These are phyloP conservation scores for Carassius gibelio DNA, from an alignment of 2,113 vertebrate genomes.

Conservation along the genomic window DNA sequence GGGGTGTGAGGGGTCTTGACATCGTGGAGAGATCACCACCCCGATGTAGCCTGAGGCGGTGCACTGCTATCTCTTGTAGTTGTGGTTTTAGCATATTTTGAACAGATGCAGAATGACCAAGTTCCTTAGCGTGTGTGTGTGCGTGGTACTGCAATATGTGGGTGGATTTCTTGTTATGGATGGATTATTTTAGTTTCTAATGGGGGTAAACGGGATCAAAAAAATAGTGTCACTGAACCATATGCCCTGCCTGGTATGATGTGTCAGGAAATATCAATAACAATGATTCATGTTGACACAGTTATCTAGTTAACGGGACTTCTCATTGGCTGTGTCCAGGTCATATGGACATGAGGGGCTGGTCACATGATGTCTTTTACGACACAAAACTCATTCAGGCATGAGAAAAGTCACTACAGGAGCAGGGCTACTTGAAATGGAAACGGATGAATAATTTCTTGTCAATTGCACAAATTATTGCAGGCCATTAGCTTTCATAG, in stretches of 20 bases:
- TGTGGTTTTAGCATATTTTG: conserved; percentile 21
- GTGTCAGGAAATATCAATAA: conserved; percentile 44
- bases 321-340: conserved; percentile 4
- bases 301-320: conserved; percentile 30
- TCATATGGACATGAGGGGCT: conserved; percentile 46
- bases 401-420: conserved; percentile 44
- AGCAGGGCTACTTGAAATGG: conserved; percentile 33
- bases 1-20: conserved; percentile 50
- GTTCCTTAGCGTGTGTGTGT: background rate
- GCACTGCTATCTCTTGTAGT: background rate
- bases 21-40: conserved; percentile 47
- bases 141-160: conserved; percentile 2
- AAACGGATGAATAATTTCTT: conserved; percentile 9
- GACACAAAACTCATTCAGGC: conserved; percentile 36
- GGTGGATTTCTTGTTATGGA: background rate
- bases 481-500: background rate
- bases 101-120: background rate
- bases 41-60: conserved; percentile 40
- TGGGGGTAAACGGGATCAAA: conserved; percentile 18
- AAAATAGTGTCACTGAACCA: conserved; percentile 4
- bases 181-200: conserved; percentile 21
- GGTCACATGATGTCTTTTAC: conserved; percentile 36
- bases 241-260: conserved; percentile 17
- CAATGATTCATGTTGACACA: conserved; percentile 46
- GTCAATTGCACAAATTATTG: conserved; percentile 15